Evolutionary conservation across 2,888 invertebrate genomes (phyloP), one percentile per base, ranked within the genome.

Genomic region (Hesperia comma): DNA sequence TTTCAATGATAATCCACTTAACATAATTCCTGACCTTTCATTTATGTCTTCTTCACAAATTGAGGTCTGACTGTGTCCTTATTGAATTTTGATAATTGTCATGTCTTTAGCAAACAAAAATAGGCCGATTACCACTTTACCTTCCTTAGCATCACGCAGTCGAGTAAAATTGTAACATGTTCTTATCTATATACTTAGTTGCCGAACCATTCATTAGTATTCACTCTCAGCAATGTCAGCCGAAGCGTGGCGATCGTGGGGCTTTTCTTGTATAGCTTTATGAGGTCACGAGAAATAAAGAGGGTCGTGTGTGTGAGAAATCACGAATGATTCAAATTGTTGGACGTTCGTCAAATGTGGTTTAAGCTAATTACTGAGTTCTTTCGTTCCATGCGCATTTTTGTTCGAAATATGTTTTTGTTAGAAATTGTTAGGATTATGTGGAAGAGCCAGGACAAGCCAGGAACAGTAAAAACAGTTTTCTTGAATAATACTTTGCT

Each of bases 141-240:
- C 33, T 7, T 33, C 33, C 33, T 33, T 33, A 6, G 33, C 33
- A 1, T 33, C 7, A 7, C 8, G 7, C 7, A 8, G 8, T 33
- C 7, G 7, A 6, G 33, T 33, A 5, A 33, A 33, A 19, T 21
- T 15, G 19, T 2, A 43, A 43, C 15, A 46, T 46, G 12, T 46
- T 14, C 17, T 17, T 46, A 17, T 46, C 17, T 17, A 37, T 33
- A 6, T 33, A 37, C 46, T 0, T 26, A 51, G 21, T 51, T 51
- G 15, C 57, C 15, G 10, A 41, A 57, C 26, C 8, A 54, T 8
- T 33, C 54, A 60, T 60, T 60, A 46, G 60, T 60, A 60, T 60
- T 60, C 60, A 60, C 12, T 60, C 60, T 15, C 46, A 46, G 17
- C 33, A 54, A 17, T 60, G 60, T 60, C 17, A 58, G 57, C 4